Percentiles rank a stretch among this genome's conserved stretches.
Evolutionary conservation across 2,797 vertebrate genomes (phyloP).

Genomic region (Bryconaethiops microstoma): DNA sequence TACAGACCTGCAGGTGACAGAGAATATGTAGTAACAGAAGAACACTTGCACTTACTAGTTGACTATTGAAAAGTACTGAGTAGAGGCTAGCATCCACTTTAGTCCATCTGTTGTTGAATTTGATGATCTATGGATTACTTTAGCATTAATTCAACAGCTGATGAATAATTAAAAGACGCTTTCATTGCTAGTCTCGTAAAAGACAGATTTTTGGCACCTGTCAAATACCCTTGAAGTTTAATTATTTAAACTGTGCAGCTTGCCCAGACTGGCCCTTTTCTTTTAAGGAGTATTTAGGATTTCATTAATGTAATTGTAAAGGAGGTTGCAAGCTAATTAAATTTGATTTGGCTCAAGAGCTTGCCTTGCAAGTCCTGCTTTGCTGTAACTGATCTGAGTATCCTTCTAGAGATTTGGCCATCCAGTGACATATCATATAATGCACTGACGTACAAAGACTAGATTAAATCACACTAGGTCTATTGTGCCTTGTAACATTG

Average conservation of each 20-base stretch:
- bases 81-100: constrained; percentile 21
- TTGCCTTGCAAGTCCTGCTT: neutral
- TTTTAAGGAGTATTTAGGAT: constrained; percentile 34
- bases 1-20: neutral
- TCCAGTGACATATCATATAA: neutral
- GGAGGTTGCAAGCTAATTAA: constrained; percentile 29
- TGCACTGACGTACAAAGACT: neutral
- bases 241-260: constrained; percentile 48
- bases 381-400: constrained; percentile 6
- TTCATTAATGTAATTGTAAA: constrained; percentile 42
- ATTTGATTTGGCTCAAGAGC: constrained; percentile 32
- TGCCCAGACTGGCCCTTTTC: constrained; percentile 37
- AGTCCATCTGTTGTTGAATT: constrained; percentile 31
- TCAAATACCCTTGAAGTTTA: constrained; percentile 37
- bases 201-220: constrained; percentile 43
- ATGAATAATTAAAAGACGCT: constrained; percentile 48
- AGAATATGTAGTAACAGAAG: constrained; percentile 26
- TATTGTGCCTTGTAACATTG: neutral
- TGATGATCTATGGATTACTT: constrained; percentile 41
- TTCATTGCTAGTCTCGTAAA: constrained; percentile 43
- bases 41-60: constrained; percentile 34
- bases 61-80: constrained; percentile 30
- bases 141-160: constrained; percentile 41
- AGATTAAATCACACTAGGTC: neutral
- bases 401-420: neutral